These are phyloP conservation scores for Adelosebastes latens DNA, from an alignment of 2,797 vertebrate species.

Conservation along the genomic window DNA sequence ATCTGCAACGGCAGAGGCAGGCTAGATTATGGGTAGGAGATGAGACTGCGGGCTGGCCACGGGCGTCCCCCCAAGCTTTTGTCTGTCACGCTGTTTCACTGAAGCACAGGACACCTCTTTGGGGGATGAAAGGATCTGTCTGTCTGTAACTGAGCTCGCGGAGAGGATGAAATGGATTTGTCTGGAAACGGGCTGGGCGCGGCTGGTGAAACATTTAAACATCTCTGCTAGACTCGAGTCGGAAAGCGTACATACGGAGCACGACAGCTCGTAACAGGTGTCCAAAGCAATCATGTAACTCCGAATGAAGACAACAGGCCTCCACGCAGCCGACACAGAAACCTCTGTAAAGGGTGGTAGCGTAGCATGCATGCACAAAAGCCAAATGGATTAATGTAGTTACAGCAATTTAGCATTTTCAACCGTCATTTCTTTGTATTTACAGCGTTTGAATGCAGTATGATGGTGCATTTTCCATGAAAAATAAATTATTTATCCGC, in stretches of 20 bases:
- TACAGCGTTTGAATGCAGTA: background rate
- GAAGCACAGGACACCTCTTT: constrained; percentile 63
- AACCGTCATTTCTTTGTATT: background rate
- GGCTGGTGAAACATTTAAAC: constrained; percentile 57
- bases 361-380: background rate
- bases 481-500: background rate
- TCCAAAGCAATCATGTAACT: constrained; percentile 32
- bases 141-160: constrained; percentile 68
- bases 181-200: constrained; percentile 31
- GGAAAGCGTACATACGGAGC: constrained; percentile 26
- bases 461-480: background rate
- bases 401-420: background rate
- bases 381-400: background rate
- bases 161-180: constrained; percentile 71
- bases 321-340: background rate
- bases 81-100: constrained; percentile 69
- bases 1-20: constrained; percentile 65
- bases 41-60: constrained; percentile 61
- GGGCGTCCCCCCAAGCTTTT: constrained; percentile 75
- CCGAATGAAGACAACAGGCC: constrained; percentile 7
- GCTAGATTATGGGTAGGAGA: constrained; percentile 66
- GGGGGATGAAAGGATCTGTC: constrained; percentile 65
- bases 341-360: background rate
- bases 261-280: constrained; percentile 22
- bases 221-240: constrained; percentile 22